phyloP scores from a whole-genome alignment of 2,113 vertebrate genomes.

The Rhynchopsitta pachyrhyncha region DNA sequence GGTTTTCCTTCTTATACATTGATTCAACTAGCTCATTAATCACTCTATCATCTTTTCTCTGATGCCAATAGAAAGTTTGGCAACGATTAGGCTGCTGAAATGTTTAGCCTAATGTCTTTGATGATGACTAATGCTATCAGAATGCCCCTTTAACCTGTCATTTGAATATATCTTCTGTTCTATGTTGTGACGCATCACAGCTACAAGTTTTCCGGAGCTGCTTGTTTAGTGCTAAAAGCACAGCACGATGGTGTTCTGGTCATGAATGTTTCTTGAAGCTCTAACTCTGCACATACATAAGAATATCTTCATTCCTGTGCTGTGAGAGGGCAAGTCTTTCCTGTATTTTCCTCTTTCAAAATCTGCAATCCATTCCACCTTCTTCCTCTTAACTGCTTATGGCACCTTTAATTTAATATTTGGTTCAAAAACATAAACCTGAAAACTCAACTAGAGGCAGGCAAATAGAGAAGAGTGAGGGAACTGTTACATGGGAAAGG shows the following conservation, averaged over 20 bases:
- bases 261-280: neutral
- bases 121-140: neutral
- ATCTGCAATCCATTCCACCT: neutral
- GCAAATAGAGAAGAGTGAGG: neutral
- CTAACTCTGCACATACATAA: rapidly evolving
- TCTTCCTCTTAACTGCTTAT: neutral
- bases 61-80: neutral
- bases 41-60: neutral
- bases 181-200: neutral
- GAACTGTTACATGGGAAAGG: neutral
- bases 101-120: neutral
- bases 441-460: neutral
- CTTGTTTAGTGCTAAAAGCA: neutral
- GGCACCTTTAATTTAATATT: neutral
- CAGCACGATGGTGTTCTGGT: neutral
- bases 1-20: neutral
- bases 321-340: neutral
- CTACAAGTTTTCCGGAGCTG: neutral
- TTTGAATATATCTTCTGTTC: neutral
- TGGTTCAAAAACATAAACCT: neutral
- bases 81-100: neutral
- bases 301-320: neutral
- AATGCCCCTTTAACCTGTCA: neutral
- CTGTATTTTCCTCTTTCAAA: neutral
- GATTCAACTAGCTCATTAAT: neutral